Conservation (phyloP, 2,888 invertebrate species). For the Ophonus ardosiacus region DNA sequence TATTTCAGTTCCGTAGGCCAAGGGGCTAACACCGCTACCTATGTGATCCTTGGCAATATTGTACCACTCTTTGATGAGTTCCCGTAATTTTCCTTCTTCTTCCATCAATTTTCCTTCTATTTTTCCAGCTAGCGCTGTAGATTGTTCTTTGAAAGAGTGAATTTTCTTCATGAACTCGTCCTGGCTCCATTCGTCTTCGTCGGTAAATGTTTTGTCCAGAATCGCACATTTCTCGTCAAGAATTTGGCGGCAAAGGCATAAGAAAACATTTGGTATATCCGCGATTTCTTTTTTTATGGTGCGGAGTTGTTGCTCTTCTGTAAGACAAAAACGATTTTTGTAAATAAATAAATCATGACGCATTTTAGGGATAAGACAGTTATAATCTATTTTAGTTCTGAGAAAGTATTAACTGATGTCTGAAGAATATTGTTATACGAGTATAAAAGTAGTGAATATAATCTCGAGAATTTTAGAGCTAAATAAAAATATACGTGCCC, state of each 20-base stretch:
- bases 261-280: neutral
- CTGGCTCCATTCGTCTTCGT: slow-evolving; percentile 56
- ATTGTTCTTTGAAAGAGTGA: slow-evolving; percentile 41
- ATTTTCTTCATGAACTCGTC: slow-evolving; percentile 50
- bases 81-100: slow-evolving; percentile 40
- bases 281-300: slow-evolving; percentile 36
- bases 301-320: slow-evolving; percentile 28
- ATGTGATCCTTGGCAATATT: neutral
- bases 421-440: no score
- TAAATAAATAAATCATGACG: neutral
- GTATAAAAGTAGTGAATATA: no score
- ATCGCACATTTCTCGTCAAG: slow-evolving; percentile 47
- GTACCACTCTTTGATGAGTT: slow-evolving; percentile 45
- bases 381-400: no score
- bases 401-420: no score
- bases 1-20: neutral
- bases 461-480: no score
- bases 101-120: slow-evolving; percentile 45
- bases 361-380: no score
- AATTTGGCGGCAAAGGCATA: slow-evolving; percentile 41
- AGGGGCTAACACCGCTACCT: neutral
- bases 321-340: neutral
- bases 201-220: slow-evolving; percentile 49
- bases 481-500: no score
- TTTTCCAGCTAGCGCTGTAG: neutral